Percentiles rank a stretch among this genome's conserved stretches.
phyloP scores from a whole-genome alignment of 1,140 invertebrate genomes.

The Aphelinus atriplicis region DNA sequence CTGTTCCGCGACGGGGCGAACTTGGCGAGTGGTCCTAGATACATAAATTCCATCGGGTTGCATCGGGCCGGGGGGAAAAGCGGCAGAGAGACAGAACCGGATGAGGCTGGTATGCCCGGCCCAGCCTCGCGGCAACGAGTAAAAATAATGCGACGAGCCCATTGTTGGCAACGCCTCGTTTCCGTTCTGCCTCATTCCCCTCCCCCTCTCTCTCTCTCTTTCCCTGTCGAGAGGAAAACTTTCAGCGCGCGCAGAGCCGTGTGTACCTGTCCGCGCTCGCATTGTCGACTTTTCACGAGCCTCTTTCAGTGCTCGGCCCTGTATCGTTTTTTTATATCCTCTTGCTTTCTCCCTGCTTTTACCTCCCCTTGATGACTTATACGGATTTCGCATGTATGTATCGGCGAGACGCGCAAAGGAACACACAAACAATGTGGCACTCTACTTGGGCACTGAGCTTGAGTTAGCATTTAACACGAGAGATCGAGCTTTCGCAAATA shows the following conservation, averaged over 20 bases:
- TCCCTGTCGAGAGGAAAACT: not conserved
- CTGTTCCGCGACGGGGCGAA: not conserved
- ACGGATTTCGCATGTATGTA: constrained; percentile 3
- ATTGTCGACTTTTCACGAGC: constrained; percentile 19
- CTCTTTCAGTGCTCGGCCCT: not conserved
- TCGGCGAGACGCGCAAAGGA: not conserved
- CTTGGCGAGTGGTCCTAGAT: not conserved
- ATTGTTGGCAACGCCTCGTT: not conserved
- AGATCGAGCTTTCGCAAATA: no score
- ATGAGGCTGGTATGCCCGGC: constrained; percentile 13
- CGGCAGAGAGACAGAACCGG: no score
- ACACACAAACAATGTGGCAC: no score
- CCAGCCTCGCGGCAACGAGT: constrained; percentile 1
- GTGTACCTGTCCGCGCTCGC: not conserved
- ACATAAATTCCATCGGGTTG: constrained; percentile 13
- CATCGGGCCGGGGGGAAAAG: not conserved
- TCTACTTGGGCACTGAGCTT: no score
- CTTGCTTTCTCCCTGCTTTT: not conserved
- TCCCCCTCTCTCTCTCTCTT: constrained; percentile 8
- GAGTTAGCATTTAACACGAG: no score
- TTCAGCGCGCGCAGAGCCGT: not conserved
- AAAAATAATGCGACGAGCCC: constrained; percentile 22
- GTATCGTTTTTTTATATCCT: not conserved
- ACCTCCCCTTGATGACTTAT: not conserved
- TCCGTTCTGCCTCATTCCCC: constrained; percentile 15